A percentile compares a stretch with the other conserved stretches of the same genome.
Conservation (phyloP, 2,113 vertebrate species). For the Pelusios castaneus region DNA sequence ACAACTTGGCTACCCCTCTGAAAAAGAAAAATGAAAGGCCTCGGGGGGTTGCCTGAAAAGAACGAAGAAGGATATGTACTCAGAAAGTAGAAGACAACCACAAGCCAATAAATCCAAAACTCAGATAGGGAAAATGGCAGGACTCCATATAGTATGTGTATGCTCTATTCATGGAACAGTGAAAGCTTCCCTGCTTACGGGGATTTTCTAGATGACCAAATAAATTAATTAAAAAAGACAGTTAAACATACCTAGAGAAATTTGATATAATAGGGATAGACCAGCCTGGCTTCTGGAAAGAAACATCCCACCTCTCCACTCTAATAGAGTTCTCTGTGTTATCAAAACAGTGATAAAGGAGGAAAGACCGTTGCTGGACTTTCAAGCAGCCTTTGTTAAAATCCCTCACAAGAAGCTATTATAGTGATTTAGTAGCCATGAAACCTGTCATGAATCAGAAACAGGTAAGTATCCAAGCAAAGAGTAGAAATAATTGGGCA, state of each 20-base stretch:
- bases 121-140: not conserved
- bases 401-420: not conserved
- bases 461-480: not conserved
- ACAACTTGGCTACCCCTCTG: no score
- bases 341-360: fast-evolving
- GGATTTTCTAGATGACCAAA: not conserved
- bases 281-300: not conserved
- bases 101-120: not conserved
- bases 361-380: not conserved
- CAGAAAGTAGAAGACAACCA: not conserved
- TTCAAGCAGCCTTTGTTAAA: not conserved
- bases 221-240: not conserved
- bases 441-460: not conserved
- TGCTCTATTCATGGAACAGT: not conserved
- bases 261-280: not conserved
- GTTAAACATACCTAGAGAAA: fast-evolving
- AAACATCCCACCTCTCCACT: not conserved
- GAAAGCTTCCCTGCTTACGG: not conserved
- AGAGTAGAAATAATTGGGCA: fast-evolving
- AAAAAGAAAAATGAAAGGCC: not conserved
- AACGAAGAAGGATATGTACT: not conserved
- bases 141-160: fast-evolving
- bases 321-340: not conserved
- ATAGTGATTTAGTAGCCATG: not conserved
- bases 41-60: not conserved